A percentile compares a stretch with the other conserved stretches of the same genome.
Conservation (phyloP, 2,113 vertebrate species). For the Ceyx melanurus region DNA sequence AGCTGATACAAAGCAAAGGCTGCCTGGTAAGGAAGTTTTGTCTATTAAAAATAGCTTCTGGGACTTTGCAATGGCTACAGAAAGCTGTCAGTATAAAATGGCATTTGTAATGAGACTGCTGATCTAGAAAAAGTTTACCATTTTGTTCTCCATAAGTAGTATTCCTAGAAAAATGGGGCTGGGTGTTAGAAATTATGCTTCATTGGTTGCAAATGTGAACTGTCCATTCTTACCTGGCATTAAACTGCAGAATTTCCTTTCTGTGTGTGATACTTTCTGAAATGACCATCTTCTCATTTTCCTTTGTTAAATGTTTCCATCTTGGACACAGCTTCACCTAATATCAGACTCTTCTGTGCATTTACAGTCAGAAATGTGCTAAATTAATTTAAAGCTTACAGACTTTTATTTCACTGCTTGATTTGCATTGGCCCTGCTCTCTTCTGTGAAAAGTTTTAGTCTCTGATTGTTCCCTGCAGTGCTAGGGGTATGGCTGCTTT, state of each 20-base stretch:
- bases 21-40: neutral
- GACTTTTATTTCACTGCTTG: neutral
- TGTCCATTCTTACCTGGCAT: neutral
- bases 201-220: neutral
- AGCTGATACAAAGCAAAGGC: neutral
- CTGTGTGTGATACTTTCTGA: neutral
- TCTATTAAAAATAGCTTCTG: slow-evolving; percentile 19
- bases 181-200: neutral
- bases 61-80: neutral
- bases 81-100: slow-evolving; percentile 4
- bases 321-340: neutral
- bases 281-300: neutral
- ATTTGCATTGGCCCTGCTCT: neutral
- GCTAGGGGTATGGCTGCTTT: neutral
- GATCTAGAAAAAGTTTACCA: neutral
- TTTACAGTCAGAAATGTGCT: neutral
- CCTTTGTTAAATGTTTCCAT: neutral
- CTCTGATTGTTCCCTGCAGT: neutral
- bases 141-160: neutral
- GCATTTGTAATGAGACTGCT: neutral
- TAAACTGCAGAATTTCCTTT: neutral
- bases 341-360: neutral
- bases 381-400: neutral
- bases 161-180: neutral
- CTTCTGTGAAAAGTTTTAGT: neutral